Evolutionary conservation across 2,888 invertebrate species (phyloP).

Genomic region (Lithophane socia): DNA sequence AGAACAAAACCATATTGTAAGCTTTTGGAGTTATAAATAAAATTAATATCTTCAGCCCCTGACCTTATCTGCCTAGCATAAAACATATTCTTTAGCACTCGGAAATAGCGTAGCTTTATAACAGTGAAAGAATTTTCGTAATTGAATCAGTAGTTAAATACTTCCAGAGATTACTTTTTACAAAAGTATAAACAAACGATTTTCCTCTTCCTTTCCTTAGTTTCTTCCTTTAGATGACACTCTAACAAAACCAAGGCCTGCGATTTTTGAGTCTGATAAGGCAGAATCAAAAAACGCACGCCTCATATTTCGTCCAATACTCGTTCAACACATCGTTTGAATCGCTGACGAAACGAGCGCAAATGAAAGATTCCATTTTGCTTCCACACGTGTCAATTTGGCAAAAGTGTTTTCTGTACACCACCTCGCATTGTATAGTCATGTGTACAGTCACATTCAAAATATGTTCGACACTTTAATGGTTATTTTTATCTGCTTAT

Average conservation of each 20-base stretch:
- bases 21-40: not conserved
- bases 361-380: slow-evolving; percentile 44
- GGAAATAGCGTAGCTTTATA: too few species aligned
- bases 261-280: not conserved
- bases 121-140: too few species aligned
- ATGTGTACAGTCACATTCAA: not conserved
- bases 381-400: slow-evolving; percentile 40
- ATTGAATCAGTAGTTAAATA: too few species aligned
- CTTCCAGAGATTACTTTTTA: too few species aligned
- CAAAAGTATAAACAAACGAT: too few species aligned
- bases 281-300: slow-evolving; percentile 3
- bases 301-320: slow-evolving; percentile 25
- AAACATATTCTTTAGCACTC: too few species aligned
- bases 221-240: too few species aligned
- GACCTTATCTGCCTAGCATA: too few species aligned
- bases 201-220: too few species aligned
- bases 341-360: slow-evolving; percentile 4
- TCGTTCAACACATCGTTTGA: slow-evolving; percentile 14
- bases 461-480: not conserved
- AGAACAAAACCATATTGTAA: not conserved
- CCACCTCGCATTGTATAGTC: not conserved
- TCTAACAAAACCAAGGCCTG: too few species aligned
- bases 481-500: not conserved
- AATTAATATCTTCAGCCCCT: too few species aligned
- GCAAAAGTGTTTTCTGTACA: slow-evolving; percentile 37